These are phyloP conservation scores for Ricordea florida DNA, from an alignment of 92 coral and sea anemone species.

Conservation along the genomic window DNA sequence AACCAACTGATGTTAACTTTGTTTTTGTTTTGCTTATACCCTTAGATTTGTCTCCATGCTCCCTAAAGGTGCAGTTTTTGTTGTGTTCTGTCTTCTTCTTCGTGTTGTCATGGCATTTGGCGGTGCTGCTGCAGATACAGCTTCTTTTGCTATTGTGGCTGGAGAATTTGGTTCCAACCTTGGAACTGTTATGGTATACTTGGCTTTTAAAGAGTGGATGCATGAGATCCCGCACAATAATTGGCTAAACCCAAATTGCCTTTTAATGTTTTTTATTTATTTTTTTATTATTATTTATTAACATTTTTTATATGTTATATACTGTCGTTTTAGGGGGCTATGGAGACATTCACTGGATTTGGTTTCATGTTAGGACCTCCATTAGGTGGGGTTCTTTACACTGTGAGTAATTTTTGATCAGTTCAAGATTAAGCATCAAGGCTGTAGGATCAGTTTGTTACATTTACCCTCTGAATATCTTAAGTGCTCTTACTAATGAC, in stretches of 20 bases:
- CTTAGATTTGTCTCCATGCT: constrained; percentile 80
- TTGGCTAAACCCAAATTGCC: neutral
- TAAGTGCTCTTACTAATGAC: too few relatives aligned
- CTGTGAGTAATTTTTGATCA: constrained; percentile 49
- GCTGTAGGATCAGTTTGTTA: neutral
- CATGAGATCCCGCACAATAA: neutral
- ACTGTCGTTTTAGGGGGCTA: constrained; percentile 74
- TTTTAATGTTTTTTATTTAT: neutral
- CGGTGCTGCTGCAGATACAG: constrained; percentile 87
- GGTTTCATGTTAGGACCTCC: constrained; percentile 98
- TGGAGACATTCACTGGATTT: constrained; percentile 92
- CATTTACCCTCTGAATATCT: neutral
- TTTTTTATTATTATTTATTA: neutral
- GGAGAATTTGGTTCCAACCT: constrained; percentile 82
- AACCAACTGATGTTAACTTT: too few relatives aligned
- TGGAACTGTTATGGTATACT: constrained; percentile 77
- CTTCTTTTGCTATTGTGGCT: constrained; percentile 91
- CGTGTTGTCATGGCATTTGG: constrained; percentile 86
- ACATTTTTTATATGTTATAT: neutral
- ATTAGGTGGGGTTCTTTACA: constrained; percentile 85
- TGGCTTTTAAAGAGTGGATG: neutral
- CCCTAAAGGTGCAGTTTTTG: constrained; percentile 77
- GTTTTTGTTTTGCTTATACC: neutral
- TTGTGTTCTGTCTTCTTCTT: constrained; percentile 76
- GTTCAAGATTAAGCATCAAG: neutral